Conservation (phyloP, 2,797 vertebrate genomes). For the Bradypodion pumilum region DNA sequence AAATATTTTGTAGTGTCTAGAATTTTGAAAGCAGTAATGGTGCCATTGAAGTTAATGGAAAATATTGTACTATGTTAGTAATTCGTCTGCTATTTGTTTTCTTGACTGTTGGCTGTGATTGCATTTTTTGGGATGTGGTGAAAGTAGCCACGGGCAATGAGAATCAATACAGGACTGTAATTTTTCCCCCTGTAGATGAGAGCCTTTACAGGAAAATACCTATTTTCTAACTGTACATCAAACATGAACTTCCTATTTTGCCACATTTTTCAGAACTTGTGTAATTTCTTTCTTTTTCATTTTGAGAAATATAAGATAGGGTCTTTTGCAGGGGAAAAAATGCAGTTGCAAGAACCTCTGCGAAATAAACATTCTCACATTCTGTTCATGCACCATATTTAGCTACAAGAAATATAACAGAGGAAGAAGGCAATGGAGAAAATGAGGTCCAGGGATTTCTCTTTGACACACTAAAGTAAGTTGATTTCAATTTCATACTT, state of each 20-base stretch:
- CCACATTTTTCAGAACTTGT: not conserved
- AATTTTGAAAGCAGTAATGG: constrained; percentile 16
- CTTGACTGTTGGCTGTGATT: constrained; percentile 30
- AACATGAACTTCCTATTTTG: constrained; percentile 3
- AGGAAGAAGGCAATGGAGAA: constrained; percentile 75
- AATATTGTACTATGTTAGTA: constrained; percentile 23
- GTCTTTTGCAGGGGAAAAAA: constrained; percentile 12
- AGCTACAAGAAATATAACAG: constrained; percentile 80
- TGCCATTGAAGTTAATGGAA: constrained; percentile 34
- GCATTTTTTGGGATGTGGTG: constrained; percentile 27
- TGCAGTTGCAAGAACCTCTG: constrained; percentile 28
- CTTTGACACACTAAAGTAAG: constrained; percentile 92
- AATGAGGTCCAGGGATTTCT: constrained; percentile 93
- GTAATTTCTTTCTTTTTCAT: constrained; percentile 7
- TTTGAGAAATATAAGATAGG: not conserved
- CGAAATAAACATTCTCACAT: constrained; percentile 20
- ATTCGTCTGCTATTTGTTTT: constrained; percentile 20
- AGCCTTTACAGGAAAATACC: constrained; percentile 17
- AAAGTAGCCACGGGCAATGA: constrained; percentile 9
- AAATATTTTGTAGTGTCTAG: constrained; percentile 18
- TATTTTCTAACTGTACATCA: constrained; percentile 24
- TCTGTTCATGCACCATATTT: constrained; percentile 43
- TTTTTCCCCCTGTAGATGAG: constrained; percentile 9
- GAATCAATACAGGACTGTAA: constrained; percentile 26
- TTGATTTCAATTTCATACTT: constrained; percentile 36